Conservation (phyloP, 2,888 invertebrate genomes). For the Deilephila porcellus region DNA sequence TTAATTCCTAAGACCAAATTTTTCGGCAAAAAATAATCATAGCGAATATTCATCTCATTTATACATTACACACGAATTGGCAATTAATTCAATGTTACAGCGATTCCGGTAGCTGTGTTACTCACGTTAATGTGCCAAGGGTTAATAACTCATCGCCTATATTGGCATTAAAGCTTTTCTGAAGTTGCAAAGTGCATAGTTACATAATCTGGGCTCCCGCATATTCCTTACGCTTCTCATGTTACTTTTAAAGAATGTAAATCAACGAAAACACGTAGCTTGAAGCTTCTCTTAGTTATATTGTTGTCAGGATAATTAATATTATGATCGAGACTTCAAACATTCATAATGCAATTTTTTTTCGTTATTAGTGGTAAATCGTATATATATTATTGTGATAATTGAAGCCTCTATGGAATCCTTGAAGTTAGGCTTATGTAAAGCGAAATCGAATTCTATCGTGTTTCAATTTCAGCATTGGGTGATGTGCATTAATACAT, state of each 20-base stretch:
- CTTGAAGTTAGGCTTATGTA: too few species aligned
- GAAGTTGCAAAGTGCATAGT: constrained; percentile 24
- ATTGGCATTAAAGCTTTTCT: constrained; percentile 23
- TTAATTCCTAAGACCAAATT: too few species aligned
- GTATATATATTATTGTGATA: too few species aligned
- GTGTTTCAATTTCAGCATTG: too few species aligned
- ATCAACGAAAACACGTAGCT: background rate
- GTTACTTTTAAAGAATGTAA: background rate
- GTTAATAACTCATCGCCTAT: constrained; percentile 23
- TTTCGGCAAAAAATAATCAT: too few species aligned
- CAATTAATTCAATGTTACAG: constrained; percentile 14
- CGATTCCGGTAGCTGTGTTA: background rate
- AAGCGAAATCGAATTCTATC: too few species aligned
- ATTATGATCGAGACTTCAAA: background rate
- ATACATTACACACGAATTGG: background rate
- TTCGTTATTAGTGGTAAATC: too few species aligned
- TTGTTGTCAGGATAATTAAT: background rate
- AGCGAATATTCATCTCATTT: background rate
- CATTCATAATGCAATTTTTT: background rate
- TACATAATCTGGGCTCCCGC: constrained; percentile 17
- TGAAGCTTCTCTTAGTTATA: background rate
- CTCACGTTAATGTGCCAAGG: constrained; percentile 17
- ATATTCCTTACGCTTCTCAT: constrained; percentile 13
- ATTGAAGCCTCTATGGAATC: too few species aligned
- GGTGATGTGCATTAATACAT: too few species aligned